Base-by-base conservation (phyloP, 2,888 invertebrate species). In the Dasypogon diadema region DNA sequence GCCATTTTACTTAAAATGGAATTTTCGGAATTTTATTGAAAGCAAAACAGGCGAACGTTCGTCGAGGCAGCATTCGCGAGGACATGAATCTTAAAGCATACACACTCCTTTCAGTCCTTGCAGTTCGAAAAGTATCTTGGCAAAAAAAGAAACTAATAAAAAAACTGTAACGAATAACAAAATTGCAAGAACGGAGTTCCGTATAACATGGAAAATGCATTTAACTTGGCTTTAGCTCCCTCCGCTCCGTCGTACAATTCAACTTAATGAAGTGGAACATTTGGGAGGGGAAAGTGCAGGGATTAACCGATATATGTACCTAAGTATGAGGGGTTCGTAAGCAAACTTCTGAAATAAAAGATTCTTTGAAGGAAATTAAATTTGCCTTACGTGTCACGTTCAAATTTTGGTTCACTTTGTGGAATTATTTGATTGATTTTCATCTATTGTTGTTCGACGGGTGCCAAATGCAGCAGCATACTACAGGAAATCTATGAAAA, bases 151-250 rank as follows among this genome's bases (percentile, higher is more conserved):
- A 42, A 42, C 8, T 42, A 42, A 42, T 46, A 51, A 21, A 34
- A 21, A 63, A n/a, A n/a, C 18, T 30, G 14, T 30, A 24, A 12
- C 21, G 70, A 70, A 65, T 24, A 46, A 46, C 54, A 18, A 34
- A n/a, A 18, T 24, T 48, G 10, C 26, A 54, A 54, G 34, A 54
- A 54, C 51, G 21, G 14, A 16, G 16, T 16, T 14, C 26, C 22
- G 70, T 54, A 54, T 54, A 46, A 70, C 70, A 70, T 70, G 70
- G 54, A 70, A 70, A 70, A 54, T 70, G 70, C 70, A 70, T 70
- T 70, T 70, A 48, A 30, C 51, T 70, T 70, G 70, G 34, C 54
- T 70, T n/a, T 21, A 68, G 54, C 30, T 18, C 21, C 37, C 54
- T 18, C 21, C 37, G 34, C 70, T 70, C 22, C 37, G 54, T 54